Conservation (phyloP, 2,797 vertebrate genomes). For the Phoeniculus purpureus region DNA sequence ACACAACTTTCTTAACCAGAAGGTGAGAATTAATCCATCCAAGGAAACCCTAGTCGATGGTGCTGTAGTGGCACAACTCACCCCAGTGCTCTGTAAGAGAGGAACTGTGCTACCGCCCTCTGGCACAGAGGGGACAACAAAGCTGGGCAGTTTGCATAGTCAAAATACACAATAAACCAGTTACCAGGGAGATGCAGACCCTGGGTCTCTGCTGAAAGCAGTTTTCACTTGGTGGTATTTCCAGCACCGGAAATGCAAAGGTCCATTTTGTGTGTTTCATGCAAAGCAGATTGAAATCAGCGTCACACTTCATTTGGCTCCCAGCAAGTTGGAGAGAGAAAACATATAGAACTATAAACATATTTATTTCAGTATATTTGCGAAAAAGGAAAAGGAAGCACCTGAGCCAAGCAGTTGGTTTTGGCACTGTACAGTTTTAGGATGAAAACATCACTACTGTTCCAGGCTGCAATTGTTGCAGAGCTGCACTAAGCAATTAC, state of each 20-base stretch:
- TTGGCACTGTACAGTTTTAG: not conserved
- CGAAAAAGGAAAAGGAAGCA: not conserved
- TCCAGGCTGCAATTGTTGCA: not conserved
- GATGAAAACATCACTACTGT: not conserved
- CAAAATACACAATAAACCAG: not conserved
- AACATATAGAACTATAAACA: not conserved
- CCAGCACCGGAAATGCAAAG: not conserved
- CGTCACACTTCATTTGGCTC: slow-evolving; percentile 25
- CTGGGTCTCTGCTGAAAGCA: not conserved
- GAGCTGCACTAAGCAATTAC: not conserved
- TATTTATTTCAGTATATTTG: slow-evolving; percentile 11
- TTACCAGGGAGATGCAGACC: not conserved
- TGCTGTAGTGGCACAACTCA: not conserved
- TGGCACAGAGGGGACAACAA: not conserved
- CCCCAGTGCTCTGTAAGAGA: not conserved
- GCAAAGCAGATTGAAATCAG: slow-evolving; percentile 34
- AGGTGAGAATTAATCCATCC: not conserved
- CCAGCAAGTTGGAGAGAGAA: not conserved
- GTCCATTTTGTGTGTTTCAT: slow-evolving; percentile 31
- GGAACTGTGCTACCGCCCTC: not conserved
- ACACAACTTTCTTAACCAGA: not conserved
- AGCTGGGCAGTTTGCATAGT: not conserved
- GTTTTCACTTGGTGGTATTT: not conserved
- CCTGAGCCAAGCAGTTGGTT: not conserved
- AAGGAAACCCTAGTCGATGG: not conserved